Evolutionary conservation across 2,113 vertebrate species (phyloP).

Genomic region (Tricholaema leucomelas): DNA sequence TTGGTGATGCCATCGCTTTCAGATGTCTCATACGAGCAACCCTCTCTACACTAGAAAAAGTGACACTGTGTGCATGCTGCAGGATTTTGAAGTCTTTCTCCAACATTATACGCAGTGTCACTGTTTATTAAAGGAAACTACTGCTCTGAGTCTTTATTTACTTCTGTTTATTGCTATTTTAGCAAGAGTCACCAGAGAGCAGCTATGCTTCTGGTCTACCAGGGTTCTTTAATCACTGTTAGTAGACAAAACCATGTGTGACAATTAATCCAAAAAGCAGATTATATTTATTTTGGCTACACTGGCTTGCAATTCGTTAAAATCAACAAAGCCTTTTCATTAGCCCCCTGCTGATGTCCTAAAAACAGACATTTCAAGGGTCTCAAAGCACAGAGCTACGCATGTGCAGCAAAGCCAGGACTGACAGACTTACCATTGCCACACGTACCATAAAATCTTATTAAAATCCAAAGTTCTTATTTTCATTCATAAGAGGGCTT

Average conservation of each 20-base stretch:
- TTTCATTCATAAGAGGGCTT: constrained; percentile 66
- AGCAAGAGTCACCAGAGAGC: constrained; percentile 82
- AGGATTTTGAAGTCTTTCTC: constrained; percentile 77
- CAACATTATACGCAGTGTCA: constrained; percentile 80
- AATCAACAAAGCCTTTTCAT: constrained; percentile 98
- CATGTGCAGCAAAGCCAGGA: constrained; percentile 74
- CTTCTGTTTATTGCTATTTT: constrained; percentile 84
- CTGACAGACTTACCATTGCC: constrained; percentile 59
- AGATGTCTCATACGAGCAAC: background rate
- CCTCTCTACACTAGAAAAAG: background rate
- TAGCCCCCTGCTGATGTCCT: constrained; percentile 95
- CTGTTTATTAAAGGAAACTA: constrained; percentile 94
- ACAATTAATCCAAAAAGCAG: constrained; percentile 96
- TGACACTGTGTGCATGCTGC: constrained; percentile 11
- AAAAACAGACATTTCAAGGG: constrained; percentile 87
- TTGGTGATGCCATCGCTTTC: background rate
- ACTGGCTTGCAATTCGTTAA: constrained; percentile 93
- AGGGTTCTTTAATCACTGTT: constrained; percentile 86
- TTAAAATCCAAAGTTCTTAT: constrained; percentile 67
- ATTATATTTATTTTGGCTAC: constrained; percentile 99
- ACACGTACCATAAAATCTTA: constrained; percentile 74
- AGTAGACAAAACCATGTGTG: constrained; percentile 91
- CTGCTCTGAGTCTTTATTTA: constrained; percentile 86
- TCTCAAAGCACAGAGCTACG: constrained; percentile 80
- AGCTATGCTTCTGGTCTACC: constrained; percentile 78